Base-by-base conservation (phyloP, 2,113 vertebrate species). In the Coptodon rendalli region DNA sequence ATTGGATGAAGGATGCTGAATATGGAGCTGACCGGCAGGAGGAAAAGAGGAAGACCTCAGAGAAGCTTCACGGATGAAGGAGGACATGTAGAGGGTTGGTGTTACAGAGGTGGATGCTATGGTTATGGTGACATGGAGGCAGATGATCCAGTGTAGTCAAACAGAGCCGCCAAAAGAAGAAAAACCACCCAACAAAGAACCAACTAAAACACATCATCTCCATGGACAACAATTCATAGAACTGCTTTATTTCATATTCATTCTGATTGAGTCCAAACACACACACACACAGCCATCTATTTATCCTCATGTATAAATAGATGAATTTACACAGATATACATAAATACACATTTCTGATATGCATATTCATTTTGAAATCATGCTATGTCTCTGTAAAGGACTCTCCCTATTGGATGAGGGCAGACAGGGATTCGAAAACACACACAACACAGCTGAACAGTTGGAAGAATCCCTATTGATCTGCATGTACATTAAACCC, bases 331-430 rank as follows among this genome's bases (percentile, higher is more conserved):
- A 96, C 93, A 96, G 90, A 95, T 96, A 95, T 95, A 96, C 93
- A 95, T 95, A 95, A 95, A 96, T 96, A 95, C 95, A 96, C 94
- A 91, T 94, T 94, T 96, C 87, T 95, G 95, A 96, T 96, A 95
- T 95, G 94, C 94, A 96, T 96, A 94, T 95, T 95, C 90, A 93
- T 90, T 91, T 95, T 93, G 88, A 95, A 95, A 93, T 93, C 96
- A 96, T 96, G 95, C 96, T 95, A 94, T 95, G 94, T 94, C 92
- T 95, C 89, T 95, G 93, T 84, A 92, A 95, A 93, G 89, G 95
- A 95, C 94, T 95, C 93, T 94, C 87, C 92, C 91, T 92, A 94
- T 91, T 63, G 92, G 92, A 92, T 85, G 92, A 95, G 94, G 91
- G 91, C 90, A 95, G 95, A 96, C 93, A 56, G 95, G 92, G 80